phyloP scores from a whole-genome alignment of 1,140 invertebrate species.

The Drosophila nigrodunni region DNA sequence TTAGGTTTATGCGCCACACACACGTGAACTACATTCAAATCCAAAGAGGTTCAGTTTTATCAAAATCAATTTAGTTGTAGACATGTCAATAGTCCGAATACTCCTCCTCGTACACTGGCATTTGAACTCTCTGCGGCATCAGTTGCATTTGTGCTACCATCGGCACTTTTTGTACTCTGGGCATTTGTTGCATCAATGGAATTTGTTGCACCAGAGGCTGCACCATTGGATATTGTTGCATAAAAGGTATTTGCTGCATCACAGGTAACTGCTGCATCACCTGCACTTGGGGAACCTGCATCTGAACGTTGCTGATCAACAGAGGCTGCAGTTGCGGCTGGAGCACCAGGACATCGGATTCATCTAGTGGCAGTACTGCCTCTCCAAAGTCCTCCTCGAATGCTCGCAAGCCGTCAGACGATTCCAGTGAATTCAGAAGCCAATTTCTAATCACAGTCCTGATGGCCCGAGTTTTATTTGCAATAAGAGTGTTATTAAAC shows the following conservation, averaged over 20 bases:
- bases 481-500: too few species aligned
- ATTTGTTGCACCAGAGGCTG: too few species aligned
- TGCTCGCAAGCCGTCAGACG: too few species aligned
- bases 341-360: neutral
- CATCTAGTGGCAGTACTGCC: neutral
- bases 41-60: neutral
- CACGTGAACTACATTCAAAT: slow-evolving; percentile 3
- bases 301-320: neutral
- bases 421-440: too few species aligned
- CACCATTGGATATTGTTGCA: too few species aligned
- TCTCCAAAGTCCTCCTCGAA: neutral
- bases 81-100: neutral
- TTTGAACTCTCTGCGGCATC: neutral
- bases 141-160: neutral
- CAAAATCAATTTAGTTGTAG: too few species aligned
- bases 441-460: too few species aligned
- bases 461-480: too few species aligned
- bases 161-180: too few species aligned
- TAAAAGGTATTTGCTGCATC: too few species aligned
- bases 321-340: slow-evolving; percentile 3
- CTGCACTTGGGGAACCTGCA: neutral
- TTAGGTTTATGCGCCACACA: slow-evolving; percentile 16
- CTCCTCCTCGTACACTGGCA: neutral
- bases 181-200: too few species aligned
- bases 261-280: too few species aligned